Evolutionary conservation across 2,797 vertebrate species (phyloP).

Genomic region (Pseudomugil tenellus): DNA sequence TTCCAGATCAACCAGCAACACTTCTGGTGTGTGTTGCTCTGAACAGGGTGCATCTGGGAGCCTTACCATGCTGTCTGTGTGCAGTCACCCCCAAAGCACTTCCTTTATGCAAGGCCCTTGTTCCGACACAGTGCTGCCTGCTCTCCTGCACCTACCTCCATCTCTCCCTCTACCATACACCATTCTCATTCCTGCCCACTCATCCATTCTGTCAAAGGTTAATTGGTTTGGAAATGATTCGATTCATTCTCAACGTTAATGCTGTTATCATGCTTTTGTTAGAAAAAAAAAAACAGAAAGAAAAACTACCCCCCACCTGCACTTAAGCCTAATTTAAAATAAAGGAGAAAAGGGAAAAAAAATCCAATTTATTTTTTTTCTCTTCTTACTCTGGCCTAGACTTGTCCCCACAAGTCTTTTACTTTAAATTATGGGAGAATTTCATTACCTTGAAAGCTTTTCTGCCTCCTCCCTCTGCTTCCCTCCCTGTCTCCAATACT

Average conservation of each 20-base stretch:
- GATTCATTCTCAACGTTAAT: slow-evolving; percentile 87
- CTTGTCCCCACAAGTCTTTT: slow-evolving; percentile 85
- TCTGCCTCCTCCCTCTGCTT: slow-evolving; percentile 69
- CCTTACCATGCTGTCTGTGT: slow-evolving; percentile 24
- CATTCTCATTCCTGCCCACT: slow-evolving; percentile 84
- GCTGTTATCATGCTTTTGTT: slow-evolving; percentile 87
- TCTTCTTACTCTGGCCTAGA: slow-evolving; percentile 61
- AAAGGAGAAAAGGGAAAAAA: slow-evolving; percentile 76
- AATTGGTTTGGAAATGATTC: slow-evolving; percentile 91
- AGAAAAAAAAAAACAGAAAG: slow-evolving; percentile 66
- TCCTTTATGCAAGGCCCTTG: slow-evolving; percentile 17
- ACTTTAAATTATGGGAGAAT: slow-evolving; percentile 88
- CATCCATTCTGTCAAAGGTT: slow-evolving; percentile 88
- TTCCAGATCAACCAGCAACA: not conserved
- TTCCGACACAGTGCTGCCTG: slow-evolving; percentile 19
- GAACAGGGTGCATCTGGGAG: not conserved
- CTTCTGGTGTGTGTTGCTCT: slow-evolving; percentile 27
- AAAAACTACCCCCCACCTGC: slow-evolving; percentile 80
- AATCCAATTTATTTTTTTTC: slow-evolving; percentile 85
- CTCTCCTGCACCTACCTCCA: slow-evolving; percentile 29
- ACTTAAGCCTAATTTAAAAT: slow-evolving; percentile 88
- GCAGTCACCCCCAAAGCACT: slow-evolving; percentile 37
- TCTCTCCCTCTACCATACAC: slow-evolving; percentile 38
- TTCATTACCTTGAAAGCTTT: slow-evolving; percentile 91
- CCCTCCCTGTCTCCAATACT: slow-evolving; percentile 77